phyloP scores from a whole-genome alignment of 2,888 invertebrate species.

The Alsophila aescularia region DNA sequence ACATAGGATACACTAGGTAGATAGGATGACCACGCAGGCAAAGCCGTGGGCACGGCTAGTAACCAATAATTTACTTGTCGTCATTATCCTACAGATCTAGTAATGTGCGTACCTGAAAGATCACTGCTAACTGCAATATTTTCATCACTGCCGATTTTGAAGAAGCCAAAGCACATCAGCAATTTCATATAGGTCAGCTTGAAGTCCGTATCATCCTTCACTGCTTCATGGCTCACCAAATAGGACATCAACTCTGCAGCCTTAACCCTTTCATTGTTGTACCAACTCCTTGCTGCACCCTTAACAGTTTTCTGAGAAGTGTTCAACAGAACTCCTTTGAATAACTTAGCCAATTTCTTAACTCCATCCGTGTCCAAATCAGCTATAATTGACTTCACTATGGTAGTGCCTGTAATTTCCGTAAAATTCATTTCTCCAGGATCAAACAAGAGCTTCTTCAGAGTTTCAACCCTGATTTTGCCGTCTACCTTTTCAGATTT shows the following conservation, averaged over 20 bases:
- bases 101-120: constrained; percentile 78
- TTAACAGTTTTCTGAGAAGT: constrained; percentile 79
- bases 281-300: constrained; percentile 85
- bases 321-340: constrained; percentile 85
- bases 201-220: constrained; percentile 86
- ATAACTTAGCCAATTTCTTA: constrained; percentile 85
- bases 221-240: constrained; percentile 80
- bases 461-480: constrained; percentile 81
- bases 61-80: too few species aligned
- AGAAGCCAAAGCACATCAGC: constrained; percentile 86
- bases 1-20: too few species aligned
- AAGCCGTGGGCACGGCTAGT: too few species aligned
- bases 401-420: constrained; percentile 87
- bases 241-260: constrained; percentile 83
- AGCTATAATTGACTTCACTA: constrained; percentile 86
- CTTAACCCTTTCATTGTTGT: constrained; percentile 87
- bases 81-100: too few species aligned
- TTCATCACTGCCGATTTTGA: constrained; percentile 82
- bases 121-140: constrained; percentile 83
- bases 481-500: constrained; percentile 76
- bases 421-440: constrained; percentile 90
- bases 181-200: constrained; percentile 87
- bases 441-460: constrained; percentile 87
- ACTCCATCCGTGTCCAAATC: constrained; percentile 85
- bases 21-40: too few species aligned